Evolutionary conservation across 2,113 vertebrate species (phyloP).

Genomic region (Myrmophylax atrothorax): DNA sequence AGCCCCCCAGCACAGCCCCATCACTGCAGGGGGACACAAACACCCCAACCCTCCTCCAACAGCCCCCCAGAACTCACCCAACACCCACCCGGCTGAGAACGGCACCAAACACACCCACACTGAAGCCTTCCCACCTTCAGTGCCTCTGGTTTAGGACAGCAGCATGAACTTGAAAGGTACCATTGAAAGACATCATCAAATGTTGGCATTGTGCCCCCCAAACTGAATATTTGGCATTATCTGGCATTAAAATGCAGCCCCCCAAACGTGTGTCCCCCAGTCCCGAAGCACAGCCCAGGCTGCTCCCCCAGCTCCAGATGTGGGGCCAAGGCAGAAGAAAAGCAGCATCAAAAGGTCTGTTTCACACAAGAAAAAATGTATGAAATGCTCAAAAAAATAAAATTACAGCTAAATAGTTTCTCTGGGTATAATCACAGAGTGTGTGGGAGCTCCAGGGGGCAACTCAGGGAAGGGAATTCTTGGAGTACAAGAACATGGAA

Average conservation of each 20-base stretch:
- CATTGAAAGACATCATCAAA: neutral
- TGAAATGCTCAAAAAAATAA: neutral
- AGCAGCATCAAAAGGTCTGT: neutral
- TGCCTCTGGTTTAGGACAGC: neutral
- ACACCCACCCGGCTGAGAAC: neutral
- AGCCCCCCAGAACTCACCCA: neutral
- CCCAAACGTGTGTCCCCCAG: rapidly evolving
- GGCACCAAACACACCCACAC: neutral
- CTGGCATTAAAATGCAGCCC: neutral
- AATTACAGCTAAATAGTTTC: neutral
- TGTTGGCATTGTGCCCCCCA: rapidly evolving
- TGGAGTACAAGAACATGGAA: neutral
- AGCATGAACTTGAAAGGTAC: neutral
- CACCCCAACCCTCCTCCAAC: neutral
- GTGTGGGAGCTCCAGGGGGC: neutral
- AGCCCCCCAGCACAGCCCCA: neutral
- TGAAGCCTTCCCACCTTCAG: neutral
- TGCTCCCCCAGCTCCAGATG: neutral
- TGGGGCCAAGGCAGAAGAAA: neutral
- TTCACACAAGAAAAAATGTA: neutral
- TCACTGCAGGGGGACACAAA: neutral
- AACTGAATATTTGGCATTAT: rapidly evolving
- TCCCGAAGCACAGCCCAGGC: neutral
- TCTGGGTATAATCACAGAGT: neutral
- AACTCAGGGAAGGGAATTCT: neutral